Conservation (phyloP, 2,888 invertebrate species). For the Phymatocera aterrima region DNA sequence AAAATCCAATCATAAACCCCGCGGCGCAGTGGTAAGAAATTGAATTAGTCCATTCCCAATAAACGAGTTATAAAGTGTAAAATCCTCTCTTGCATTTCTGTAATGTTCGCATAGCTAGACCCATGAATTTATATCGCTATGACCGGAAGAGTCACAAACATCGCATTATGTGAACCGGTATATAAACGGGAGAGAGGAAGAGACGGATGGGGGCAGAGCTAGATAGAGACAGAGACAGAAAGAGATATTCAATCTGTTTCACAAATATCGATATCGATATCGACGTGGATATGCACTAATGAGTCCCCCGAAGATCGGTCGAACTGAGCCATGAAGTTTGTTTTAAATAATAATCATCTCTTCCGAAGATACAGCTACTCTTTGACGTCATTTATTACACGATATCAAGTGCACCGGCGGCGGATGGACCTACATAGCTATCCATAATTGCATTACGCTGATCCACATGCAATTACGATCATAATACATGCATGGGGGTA, state of each 20-base stretch:
- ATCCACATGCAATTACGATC: background rate
- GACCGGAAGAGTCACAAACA: background rate
- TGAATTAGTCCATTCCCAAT: background rate
- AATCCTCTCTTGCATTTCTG: background rate
- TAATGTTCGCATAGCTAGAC: background rate
- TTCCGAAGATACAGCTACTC: background rate
- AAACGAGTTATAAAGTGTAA: background rate
- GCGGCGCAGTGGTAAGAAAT: too few relatives aligned
- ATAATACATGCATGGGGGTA: background rate
- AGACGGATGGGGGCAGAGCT: too few relatives aligned
- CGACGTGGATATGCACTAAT: too few relatives aligned
- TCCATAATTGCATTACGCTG: background rate
- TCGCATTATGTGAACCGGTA: too few relatives aligned
- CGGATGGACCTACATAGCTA: background rate
- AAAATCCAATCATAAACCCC: constrained; percentile 24
- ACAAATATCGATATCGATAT: too few relatives aligned
- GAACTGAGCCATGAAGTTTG: too few relatives aligned
- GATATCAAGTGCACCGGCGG: background rate
- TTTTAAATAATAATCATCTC: background rate
- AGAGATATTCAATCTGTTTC: too few relatives aligned
- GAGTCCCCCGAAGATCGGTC: too few relatives aligned
- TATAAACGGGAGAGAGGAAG: background rate
- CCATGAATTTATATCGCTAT: background rate
- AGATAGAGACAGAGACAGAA: too few relatives aligned
- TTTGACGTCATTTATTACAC: background rate